Percentiles rank a stretch among this genome's conserved stretches.
phyloP scores from a whole-genome alignment of 1,140 invertebrate species.

The Antheraea mylitta region DNA sequence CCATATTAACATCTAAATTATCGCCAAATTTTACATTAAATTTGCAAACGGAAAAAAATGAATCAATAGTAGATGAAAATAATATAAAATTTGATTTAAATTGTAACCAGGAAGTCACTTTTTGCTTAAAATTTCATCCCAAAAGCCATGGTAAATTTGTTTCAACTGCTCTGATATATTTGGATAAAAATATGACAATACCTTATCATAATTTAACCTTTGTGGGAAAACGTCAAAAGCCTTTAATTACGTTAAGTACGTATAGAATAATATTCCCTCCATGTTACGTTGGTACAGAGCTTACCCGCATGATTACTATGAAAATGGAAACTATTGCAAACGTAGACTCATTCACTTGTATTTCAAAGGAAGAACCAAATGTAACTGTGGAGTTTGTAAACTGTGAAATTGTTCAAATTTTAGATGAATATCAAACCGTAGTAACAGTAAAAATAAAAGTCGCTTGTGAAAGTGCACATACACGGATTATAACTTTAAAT shows the following conservation, averaged over 20 bases:
- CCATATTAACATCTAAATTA: conserved; percentile 57
- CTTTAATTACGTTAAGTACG: conserved; percentile 44
- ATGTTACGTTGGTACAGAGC: conserved; percentile 34
- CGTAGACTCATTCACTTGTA: conserved; percentile 44
- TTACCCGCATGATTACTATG: conserved; percentile 39
- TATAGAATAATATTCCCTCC: conserved; percentile 61
- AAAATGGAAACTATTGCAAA: conserved; percentile 45
- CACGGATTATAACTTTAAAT: conserved; percentile 38
- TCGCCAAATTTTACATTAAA: conserved; percentile 53
- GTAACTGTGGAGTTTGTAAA: conserved; percentile 44
- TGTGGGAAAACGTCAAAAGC: conserved; percentile 48
- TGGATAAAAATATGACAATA: conserved; percentile 57
- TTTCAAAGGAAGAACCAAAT: conserved; percentile 46
- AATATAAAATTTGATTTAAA: conserved; percentile 62
- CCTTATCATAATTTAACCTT: conserved; percentile 66
- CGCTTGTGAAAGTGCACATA: conserved; percentile 34
- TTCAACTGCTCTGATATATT: conserved; percentile 52
- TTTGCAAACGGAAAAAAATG: conserved; percentile 38
- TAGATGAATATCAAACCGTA: conserved; percentile 32
- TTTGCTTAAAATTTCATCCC: conserved; percentile 59
- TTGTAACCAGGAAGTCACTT: conserved; percentile 29
- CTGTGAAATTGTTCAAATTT: conserved; percentile 23
- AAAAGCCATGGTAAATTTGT: conserved; percentile 56
- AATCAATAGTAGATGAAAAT: conserved; percentile 45
- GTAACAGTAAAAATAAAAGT: conserved; percentile 45